Evolutionary conservation across 2,888 invertebrate species (phyloP).

Genomic region (Chironomus tentans): DNA sequence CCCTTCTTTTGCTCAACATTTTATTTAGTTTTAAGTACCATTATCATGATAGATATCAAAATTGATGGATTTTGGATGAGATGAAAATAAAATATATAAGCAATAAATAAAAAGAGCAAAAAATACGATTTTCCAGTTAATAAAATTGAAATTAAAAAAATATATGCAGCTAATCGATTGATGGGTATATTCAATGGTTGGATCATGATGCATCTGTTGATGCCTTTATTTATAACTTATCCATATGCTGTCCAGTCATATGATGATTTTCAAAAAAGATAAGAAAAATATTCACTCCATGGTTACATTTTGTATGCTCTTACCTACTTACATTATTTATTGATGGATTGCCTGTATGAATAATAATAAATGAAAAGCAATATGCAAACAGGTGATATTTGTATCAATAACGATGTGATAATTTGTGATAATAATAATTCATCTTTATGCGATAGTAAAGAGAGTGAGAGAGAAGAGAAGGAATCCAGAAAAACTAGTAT

Average conservation of each 20-base stretch:
- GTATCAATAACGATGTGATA: conserved; percentile 4
- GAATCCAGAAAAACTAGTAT: not conserved
- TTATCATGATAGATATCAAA: not conserved
- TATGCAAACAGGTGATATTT: not conserved
- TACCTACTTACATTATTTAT: not conserved
- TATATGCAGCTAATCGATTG: not conserved
- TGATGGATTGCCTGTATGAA: not conserved
- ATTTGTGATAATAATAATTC: conserved; percentile 4
- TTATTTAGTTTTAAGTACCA: not conserved
- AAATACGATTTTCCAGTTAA: too few species aligned
- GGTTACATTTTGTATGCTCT: too few species aligned
- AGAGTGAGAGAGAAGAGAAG: not conserved
- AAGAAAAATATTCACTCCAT: too few species aligned
- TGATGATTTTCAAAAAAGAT: not conserved
- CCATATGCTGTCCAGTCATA: not conserved
- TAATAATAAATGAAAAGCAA: not conserved
- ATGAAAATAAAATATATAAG: not conserved
- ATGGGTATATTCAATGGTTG: not conserved
- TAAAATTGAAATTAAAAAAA: too few species aligned
- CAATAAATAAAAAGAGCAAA: too few species aligned
- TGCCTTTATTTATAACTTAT: not conserved
- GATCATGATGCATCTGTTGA: not conserved
- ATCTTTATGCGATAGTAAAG: not conserved
- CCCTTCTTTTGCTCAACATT: not conserved
- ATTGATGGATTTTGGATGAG: not conserved